Evolutionary conservation across 2,888 invertebrate genomes (phyloP).

Genomic region (Sphaeridia pumilis): DNA sequence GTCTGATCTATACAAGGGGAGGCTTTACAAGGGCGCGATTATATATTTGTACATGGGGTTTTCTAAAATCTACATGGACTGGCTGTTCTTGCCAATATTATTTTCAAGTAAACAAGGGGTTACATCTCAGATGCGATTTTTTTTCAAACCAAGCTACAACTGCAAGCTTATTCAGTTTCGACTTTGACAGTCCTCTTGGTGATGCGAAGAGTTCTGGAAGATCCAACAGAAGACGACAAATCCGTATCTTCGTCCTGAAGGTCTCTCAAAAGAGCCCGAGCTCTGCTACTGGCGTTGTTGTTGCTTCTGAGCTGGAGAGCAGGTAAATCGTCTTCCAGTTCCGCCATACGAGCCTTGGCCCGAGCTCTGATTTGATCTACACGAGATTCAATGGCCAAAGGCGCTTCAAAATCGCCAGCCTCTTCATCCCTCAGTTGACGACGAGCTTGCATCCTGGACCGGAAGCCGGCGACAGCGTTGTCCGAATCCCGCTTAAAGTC

Average conservation of each 20-base stretch:
- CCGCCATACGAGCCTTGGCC: conserved; percentile 30
- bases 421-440: conserved; percentile 16
- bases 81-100: too few relatives aligned
- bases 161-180: conserved; percentile 22
- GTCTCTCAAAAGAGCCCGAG: conserved; percentile 3
- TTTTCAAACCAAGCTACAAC: neutral
- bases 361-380: conserved; percentile 27
- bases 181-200: conserved; percentile 23
- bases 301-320: conserved; percentile 12
- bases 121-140: neutral
- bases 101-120: too few relatives aligned
- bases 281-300: neutral
- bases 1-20: too few relatives aligned
- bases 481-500: conserved; percentile 26
- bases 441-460: conserved; percentile 21
- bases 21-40: too few relatives aligned
- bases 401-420: conserved; percentile 17
- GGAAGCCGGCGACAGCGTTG: conserved; percentile 23
- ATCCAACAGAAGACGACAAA: conserved; percentile 3
- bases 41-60: too few relatives aligned
- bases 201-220: conserved; percentile 22
- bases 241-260: conserved; percentile 2
- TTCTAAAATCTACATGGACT: too few relatives aligned
- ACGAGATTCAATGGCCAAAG: conserved; percentile 19
- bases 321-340: conserved; percentile 28